Evolutionary conservation across 2,113 vertebrate genomes (phyloP).

Genomic region (Danio rerio): DNA sequence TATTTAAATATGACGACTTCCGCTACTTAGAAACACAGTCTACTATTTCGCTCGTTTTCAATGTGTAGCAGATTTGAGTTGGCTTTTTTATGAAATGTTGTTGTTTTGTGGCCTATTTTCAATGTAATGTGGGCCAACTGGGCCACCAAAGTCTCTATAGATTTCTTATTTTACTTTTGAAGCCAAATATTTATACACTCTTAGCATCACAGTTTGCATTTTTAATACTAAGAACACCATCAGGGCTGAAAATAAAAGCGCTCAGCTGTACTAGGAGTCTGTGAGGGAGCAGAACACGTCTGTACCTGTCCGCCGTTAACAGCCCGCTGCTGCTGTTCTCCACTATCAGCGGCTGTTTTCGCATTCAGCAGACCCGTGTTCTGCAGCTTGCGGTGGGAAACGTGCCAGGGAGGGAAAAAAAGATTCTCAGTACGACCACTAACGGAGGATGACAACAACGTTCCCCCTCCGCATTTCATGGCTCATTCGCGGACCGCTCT

Average conservation of each 20-base stretch:
- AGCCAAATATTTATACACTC: too few relatives aligned
- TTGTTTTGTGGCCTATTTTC: too few relatives aligned
- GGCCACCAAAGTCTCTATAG: too few relatives aligned
- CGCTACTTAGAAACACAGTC: too few relatives aligned
- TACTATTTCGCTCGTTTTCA: too few relatives aligned
- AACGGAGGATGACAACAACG: slow-evolving; percentile 52
- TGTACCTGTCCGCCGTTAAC: slow-evolving; percentile 16
- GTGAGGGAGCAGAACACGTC: slow-evolving; percentile 11
- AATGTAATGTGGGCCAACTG: too few relatives aligned
- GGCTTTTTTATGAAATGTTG: too few relatives aligned
- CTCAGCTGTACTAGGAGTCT: background rate
- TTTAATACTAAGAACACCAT: background rate
- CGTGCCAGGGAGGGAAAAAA: slow-evolving; percentile 3
- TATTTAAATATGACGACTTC: too few relatives aligned
- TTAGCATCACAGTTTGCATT: too few relatives aligned
- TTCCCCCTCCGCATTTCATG: slow-evolving; percentile 48
- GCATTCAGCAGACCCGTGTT: slow-evolving; percentile 29
- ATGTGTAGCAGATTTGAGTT: too few relatives aligned
- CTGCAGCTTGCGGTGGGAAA: slow-evolving; percentile 15
- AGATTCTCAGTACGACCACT: slow-evolving; percentile 49
- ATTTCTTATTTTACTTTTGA: too few relatives aligned
- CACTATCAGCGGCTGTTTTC: slow-evolving; percentile 22
- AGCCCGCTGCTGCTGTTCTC: slow-evolving; percentile 12
- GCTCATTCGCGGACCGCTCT: slow-evolving; percentile 43
- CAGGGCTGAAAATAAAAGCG: background rate